Evolutionary conservation across 64 coral and sea anemone species (phyloP).

Genomic region (Cladopsammia gracilis): DNA sequence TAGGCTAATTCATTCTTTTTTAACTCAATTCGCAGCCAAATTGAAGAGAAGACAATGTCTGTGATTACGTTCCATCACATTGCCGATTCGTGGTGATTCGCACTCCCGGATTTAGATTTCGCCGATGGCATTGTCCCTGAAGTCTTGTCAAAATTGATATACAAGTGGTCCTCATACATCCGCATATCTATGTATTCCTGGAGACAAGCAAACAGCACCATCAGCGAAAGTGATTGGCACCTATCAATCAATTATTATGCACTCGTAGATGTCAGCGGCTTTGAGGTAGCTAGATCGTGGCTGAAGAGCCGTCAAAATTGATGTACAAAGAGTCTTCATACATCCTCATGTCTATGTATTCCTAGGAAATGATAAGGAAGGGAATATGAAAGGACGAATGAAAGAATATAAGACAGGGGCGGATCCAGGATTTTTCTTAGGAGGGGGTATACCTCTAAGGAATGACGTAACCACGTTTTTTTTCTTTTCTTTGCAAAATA

Average conservation of each 20-base stretch:
- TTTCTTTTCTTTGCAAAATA: too few relatives aligned
- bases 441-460: too few relatives aligned
- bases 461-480: too few relatives aligned
- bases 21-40: neutral
- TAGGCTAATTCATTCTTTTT: too few relatives aligned
- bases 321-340: slow-evolving; percentile 93
- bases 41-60: neutral
- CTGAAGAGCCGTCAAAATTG: slow-evolving; percentile 86
- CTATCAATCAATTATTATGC: slow-evolving; percentile 27
- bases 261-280: neutral
- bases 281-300: slow-evolving; percentile 30
- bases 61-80: neutral
- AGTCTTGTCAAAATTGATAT: slow-evolving; percentile 90
- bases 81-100: neutral
- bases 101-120: slow-evolving; percentile 30
- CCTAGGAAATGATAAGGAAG: slow-evolving; percentile 62
- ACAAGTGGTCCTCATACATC: slow-evolving; percentile 92
- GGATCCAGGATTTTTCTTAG: too few relatives aligned
- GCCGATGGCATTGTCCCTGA: slow-evolving; percentile 10
- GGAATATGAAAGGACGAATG: neutral
- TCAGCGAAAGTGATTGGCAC: slow-evolving; percentile 39
- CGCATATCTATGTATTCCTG: slow-evolving; percentile 94
- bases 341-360: slow-evolving; percentile 84
- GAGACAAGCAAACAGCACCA: slow-evolving; percentile 38
- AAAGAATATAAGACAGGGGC: neutral